Conservation (phyloP, 2,797 vertebrate species). For the Acomys russatus region DNA sequence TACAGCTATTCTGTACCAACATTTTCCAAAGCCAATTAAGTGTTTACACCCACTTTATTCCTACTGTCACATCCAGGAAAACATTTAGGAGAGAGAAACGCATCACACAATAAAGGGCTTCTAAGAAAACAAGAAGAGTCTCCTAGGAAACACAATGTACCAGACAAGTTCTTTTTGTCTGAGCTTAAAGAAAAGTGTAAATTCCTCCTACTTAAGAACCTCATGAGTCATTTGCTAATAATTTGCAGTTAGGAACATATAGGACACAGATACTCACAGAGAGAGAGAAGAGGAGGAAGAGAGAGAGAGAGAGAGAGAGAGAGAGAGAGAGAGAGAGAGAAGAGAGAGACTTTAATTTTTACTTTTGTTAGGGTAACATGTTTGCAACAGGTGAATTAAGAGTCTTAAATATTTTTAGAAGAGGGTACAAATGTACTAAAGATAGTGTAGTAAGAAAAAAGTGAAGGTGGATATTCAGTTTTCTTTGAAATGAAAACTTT, state of each 20-base stretch:
- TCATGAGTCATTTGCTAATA: background rate
- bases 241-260: background rate
- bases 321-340: too few relatives aligned
- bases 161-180: background rate
- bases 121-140: background rate
- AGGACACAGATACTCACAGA: background rate
- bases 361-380: background rate
- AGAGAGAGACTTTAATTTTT: background rate
- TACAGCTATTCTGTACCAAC: background rate
- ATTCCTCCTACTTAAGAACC: background rate
- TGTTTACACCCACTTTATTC: background rate
- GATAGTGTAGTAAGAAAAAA: background rate
- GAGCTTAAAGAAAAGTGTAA: background rate
- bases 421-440: background rate
- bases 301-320: too few relatives aligned
- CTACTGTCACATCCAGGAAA: conserved; percentile 8
- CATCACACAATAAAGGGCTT: background rate
- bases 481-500: background rate
- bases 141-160: background rate
- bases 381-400: conserved; percentile 15
- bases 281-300: too few relatives aligned
- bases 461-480: background rate
- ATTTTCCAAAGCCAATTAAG: conserved; percentile 2
- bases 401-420: background rate
- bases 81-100: background rate